phyloP scores from a whole-genome alignment of 2,797 vertebrate genomes.

The Iguana delicatissima region DNA sequence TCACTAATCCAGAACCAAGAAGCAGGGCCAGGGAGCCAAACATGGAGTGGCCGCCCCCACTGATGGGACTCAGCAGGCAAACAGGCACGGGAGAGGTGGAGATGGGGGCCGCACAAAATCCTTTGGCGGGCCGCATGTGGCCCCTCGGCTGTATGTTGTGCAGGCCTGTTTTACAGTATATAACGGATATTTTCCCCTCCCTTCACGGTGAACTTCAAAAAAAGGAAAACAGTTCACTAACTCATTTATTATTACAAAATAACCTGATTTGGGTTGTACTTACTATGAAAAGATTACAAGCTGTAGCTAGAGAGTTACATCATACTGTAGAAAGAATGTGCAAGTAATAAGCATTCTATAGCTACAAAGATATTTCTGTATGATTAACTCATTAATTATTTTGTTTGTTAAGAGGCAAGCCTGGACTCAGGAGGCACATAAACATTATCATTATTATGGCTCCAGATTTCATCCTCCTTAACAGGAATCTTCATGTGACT shows the following conservation, averaged over 20 bases:
- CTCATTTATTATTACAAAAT: conserved; percentile 29
- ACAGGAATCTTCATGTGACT: conserved; percentile 8
- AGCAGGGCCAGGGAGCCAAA: too few species aligned
- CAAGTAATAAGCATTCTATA: conserved; percentile 11
- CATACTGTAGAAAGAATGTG: conserved; percentile 45
- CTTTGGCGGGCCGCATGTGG: too few species aligned
- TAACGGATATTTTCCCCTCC: neutral
- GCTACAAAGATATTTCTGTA: conserved; percentile 1
- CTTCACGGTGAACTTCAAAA: conserved; percentile 24
- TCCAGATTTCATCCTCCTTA: conserved; percentile 35
- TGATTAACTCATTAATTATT: conserved; percentile 39
- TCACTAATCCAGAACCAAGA: too few species aligned
- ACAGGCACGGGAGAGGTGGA: too few species aligned
- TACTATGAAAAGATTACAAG: conserved; percentile 40
- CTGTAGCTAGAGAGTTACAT: conserved; percentile 28
- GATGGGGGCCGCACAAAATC: too few species aligned
- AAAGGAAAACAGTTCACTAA: conserved; percentile 13
- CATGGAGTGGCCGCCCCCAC: too few species aligned
- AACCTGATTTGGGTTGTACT: neutral
- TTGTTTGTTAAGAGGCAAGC: conserved; percentile 51
- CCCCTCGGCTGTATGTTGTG: too few species aligned
- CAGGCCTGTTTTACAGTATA: too few species aligned
- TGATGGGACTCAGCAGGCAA: too few species aligned
- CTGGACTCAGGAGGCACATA: conserved; percentile 41
- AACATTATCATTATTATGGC: neutral